These are phyloP conservation scores for Opisthocomus hoazin DNA, from an alignment of 2,113 vertebrate species.

Conservation along the genomic window DNA sequence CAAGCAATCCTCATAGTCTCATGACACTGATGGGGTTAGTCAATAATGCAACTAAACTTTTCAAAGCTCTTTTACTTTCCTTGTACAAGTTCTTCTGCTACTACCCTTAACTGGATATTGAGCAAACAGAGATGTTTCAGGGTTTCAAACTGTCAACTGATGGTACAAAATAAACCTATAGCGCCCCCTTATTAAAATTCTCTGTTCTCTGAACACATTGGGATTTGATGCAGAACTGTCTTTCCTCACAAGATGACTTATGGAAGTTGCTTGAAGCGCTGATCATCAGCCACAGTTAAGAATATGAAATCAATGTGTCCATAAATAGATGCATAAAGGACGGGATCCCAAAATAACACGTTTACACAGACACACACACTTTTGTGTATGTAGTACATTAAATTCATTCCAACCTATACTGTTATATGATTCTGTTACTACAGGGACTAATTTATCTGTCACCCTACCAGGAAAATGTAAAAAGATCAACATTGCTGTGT, in stretches of 20 bases:
- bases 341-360: background rate
- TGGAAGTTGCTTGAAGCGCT: background rate
- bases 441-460: background rate
- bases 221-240: background rate
- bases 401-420: background rate
- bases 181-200: background rate
- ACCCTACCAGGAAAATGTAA: background rate
- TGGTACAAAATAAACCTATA: rapidly evolving
- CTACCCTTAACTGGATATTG: background rate
- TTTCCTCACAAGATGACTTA: background rate
- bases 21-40: too few relatives aligned
- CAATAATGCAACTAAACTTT: background rate
- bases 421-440: background rate
- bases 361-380: background rate
- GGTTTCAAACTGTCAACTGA: background rate
- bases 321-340: background rate
- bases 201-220: background rate
- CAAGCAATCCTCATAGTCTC: background rate
- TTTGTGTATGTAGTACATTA: background rate
- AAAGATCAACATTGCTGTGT: background rate
- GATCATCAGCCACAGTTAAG: background rate
- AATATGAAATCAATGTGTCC: background rate
- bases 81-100: background rate
- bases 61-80: background rate
- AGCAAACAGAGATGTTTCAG: background rate